Percentiles rank a stretch among this genome's conserved stretches.
phyloP scores from a whole-genome alignment of 1,140 invertebrate genomes.

The Intoshia linei region DNA sequence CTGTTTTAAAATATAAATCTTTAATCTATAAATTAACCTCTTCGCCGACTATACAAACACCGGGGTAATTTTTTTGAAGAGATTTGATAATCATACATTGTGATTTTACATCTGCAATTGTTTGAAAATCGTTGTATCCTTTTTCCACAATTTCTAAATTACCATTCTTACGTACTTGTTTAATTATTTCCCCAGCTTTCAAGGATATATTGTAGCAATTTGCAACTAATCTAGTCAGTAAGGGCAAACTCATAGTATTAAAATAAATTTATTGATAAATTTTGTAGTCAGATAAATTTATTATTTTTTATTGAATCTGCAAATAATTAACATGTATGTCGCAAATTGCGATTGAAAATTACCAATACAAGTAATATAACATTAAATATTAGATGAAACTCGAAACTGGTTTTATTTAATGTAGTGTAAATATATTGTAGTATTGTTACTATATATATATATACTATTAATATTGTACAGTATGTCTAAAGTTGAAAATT shows the following conservation, averaged over 20 bases:
- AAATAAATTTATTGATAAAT: no score
- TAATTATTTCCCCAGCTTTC: slow-evolving; percentile 50
- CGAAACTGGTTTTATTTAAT: no score
- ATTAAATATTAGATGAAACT: no score
- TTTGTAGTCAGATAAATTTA: no score
- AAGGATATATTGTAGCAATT: slow-evolving; percentile 42
- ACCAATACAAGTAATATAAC: no score
- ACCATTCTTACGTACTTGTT: slow-evolving; percentile 51
- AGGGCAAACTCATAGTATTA: slow-evolving; percentile 15
- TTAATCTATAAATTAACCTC: slow-evolving; percentile 29
- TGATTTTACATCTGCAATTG: slow-evolving; percentile 68
- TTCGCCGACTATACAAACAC: slow-evolving; percentile 58
- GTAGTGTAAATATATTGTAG: no score
- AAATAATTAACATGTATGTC: no score
- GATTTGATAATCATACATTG: slow-evolving; percentile 62
- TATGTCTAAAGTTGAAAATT: no score
- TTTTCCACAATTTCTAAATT: slow-evolving; percentile 62
- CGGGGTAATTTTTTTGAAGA: slow-evolving; percentile 44
- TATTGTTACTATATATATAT: no score
- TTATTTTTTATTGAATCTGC: no score
- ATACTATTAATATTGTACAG: no score
- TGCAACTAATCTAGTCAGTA: slow-evolving; percentile 33
- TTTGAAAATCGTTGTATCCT: slow-evolving; percentile 71
- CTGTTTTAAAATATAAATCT: not conserved
- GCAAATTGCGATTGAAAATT: no score